Evolutionary conservation across 2,888 invertebrate genomes (phyloP).

Genomic region (Camptogramma bilineatum): DNA sequence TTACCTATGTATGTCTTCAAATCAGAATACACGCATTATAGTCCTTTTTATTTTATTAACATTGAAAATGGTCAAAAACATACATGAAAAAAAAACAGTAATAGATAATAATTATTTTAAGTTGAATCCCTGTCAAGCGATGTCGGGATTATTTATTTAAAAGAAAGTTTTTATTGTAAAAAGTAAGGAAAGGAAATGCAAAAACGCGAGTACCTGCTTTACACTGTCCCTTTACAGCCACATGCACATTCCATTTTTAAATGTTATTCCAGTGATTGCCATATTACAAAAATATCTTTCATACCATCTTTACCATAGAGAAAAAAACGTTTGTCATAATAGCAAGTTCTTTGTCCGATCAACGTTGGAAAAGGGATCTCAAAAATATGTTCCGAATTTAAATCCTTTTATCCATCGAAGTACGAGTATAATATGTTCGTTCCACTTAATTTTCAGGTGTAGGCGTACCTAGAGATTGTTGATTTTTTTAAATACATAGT

Average conservation of each 20-base stretch:
- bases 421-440: slow-evolving; percentile 37
- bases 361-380: slow-evolving; percentile 45
- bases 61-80: background rate
- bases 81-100: slow-evolving; percentile 46
- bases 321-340: slow-evolving; percentile 72
- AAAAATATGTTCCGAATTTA: slow-evolving; percentile 59
- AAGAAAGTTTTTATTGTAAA: slow-evolving; percentile 86
- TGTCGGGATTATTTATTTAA: slow-evolving; percentile 84
- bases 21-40: slow-evolving; percentile 7
- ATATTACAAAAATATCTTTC: slow-evolving; percentile 71
- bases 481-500: background rate
- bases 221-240: slow-evolving; percentile 80
- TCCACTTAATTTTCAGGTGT: slow-evolving; percentile 26
- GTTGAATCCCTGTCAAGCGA: slow-evolving; percentile 80
- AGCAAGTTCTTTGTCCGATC: slow-evolving; percentile 62
- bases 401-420: slow-evolving; percentile 65
- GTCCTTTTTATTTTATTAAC: slow-evolving; percentile 6
- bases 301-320: slow-evolving; percentile 59
- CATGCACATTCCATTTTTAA: slow-evolving; percentile 78
- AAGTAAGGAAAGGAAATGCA: slow-evolving; percentile 84
- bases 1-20: slow-evolving; percentile 46
- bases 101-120: slow-evolving; percentile 79
- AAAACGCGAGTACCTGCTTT: slow-evolving; percentile 79
- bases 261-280: slow-evolving; percentile 69
- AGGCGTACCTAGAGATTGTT: background rate